Evolutionary conservation across 2,888 invertebrate genomes (phyloP).

Genomic region (Vandiemenella viatica): DNA sequence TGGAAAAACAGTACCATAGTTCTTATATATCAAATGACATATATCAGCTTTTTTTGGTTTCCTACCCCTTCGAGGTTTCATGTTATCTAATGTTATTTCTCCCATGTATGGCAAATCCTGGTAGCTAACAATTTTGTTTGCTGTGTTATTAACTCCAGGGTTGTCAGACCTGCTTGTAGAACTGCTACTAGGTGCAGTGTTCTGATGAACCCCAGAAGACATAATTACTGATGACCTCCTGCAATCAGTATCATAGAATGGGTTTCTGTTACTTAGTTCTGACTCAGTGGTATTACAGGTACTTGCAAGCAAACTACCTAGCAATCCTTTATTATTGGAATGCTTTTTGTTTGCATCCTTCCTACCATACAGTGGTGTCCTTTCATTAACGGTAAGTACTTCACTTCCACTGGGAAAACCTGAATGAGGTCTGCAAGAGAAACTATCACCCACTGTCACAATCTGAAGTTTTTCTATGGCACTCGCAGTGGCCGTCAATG

Average conservation of each 20-base stretch:
- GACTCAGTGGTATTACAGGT: slow-evolving; percentile 3
- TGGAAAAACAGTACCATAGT: slow-evolving; percentile 74
- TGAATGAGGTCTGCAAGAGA: neutral
- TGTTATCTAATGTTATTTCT: slow-evolving; percentile 78
- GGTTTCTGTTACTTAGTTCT: neutral
- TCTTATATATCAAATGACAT: slow-evolving; percentile 80
- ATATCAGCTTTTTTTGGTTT: slow-evolving; percentile 88
- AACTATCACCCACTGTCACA: neutral
- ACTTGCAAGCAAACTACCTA: slow-evolving; percentile 9
- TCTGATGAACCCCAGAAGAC: too few relatives aligned
- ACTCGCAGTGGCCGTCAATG: neutral
- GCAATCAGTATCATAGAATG: slow-evolving; percentile 3
- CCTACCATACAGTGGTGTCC: neutral
- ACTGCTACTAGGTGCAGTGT: too few relatives aligned
- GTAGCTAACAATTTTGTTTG: slow-evolving; percentile 44
- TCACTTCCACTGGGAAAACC: neutral
- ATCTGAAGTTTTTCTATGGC: neutral
- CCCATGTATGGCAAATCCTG: slow-evolving; percentile 84
- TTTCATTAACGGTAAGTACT: slow-evolving; percentile 2
- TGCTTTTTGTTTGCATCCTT: neutral
- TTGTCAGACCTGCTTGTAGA: neutral
- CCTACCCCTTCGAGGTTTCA: slow-evolving; percentile 68
- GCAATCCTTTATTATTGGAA: slow-evolving; percentile 8
- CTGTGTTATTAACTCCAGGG: neutral
- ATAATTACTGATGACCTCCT: slow-evolving; percentile 13